phyloP scores from a whole-genome alignment of 2,113 vertebrate genomes.

The Thomomys bottae region DNA sequence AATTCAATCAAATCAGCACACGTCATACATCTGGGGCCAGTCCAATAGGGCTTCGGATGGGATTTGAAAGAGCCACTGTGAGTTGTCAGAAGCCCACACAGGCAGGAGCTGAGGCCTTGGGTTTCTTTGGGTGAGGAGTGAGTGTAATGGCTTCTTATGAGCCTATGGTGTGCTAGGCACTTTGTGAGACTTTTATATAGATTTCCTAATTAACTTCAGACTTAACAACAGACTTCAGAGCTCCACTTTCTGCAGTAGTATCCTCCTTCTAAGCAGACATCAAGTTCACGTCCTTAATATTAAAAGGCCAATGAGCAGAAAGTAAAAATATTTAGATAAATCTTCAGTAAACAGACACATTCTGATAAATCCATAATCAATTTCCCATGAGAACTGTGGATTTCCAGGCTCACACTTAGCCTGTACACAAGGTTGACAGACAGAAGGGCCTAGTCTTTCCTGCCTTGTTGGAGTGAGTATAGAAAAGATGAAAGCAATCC shows the following conservation, averaged over 20 bases:
- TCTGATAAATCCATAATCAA: not conserved
- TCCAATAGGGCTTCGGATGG: slow-evolving; percentile 57
- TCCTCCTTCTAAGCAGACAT: slow-evolving; percentile 4
- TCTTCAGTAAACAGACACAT: not conserved
- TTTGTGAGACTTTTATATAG: not conserved
- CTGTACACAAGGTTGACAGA: not conserved
- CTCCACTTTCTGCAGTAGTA: not conserved
- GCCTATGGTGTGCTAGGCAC: not conserved
- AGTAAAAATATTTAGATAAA: slow-evolving; percentile 15
- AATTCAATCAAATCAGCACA: slow-evolving; percentile 62
- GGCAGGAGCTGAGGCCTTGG: not conserved
- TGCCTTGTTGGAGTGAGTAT: not conserved
- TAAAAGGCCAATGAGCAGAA: slow-evolving; percentile 13
- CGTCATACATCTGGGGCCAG: slow-evolving; percentile 69
- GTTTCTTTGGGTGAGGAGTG: not conserved
- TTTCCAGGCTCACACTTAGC: not conserved
- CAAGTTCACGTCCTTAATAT: slow-evolving; percentile 29
- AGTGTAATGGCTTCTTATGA: not conserved
- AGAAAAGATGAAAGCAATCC: not conserved
- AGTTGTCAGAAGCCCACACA: slow-evolving; percentile 59
- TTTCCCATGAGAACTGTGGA: not conserved
- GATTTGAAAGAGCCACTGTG: slow-evolving; percentile 58
- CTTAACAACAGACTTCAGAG: not conserved
- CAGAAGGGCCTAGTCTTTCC: not conserved
- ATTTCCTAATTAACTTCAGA: slow-evolving; percentile 12